A percentile compares a stretch with the other conserved stretches of the same genome.
Evolutionary conservation across 2,113 vertebrate species (phyloP).

Genomic region (Herpailurus yagouaroundi): DNA sequence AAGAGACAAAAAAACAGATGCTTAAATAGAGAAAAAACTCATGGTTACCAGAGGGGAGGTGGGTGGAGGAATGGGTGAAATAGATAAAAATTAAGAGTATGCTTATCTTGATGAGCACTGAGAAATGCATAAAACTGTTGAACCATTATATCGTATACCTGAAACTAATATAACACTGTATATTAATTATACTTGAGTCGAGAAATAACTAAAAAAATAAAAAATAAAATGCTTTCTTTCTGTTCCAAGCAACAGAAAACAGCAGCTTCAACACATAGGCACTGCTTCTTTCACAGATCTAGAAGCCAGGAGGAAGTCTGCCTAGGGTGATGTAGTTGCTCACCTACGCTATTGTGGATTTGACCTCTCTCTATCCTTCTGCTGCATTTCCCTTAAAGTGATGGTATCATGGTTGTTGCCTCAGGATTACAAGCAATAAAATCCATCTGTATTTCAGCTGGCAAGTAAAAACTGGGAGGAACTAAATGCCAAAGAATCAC

Average conservation of each 20-base stretch:
- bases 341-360: background rate
- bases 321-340: background rate
- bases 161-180: background rate
- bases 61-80: background rate
- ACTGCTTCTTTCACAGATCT: background rate
- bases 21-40: background rate
- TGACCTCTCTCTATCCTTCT: background rate
- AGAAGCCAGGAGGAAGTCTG: background rate
- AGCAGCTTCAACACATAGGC: background rate
- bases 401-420: background rate
- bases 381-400: background rate
- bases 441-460: background rate
- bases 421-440: background rate
- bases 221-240: background rate
- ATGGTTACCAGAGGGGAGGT: background rate
- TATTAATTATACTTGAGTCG: background rate
- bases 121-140: background rate
- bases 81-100: background rate
- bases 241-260: background rate
- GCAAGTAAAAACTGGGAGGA: background rate
- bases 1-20: background rate
- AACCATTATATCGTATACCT: background rate
- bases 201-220: background rate
- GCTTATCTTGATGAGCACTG: background rate
- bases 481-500: background rate